phyloP scores from a whole-genome alignment of 2,797 vertebrate genomes.

The Clarias fuscus region DNA sequence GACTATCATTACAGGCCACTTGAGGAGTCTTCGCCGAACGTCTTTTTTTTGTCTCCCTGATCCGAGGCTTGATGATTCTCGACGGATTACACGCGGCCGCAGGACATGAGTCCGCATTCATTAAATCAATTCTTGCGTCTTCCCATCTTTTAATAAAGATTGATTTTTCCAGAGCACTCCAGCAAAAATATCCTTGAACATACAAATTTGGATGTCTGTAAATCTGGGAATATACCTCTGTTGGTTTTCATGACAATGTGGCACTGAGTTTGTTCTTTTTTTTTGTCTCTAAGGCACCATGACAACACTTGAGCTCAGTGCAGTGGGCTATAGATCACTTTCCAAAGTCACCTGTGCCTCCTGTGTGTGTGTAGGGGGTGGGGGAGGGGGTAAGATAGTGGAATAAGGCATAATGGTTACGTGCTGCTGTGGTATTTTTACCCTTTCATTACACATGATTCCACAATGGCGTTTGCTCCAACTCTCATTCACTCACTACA shows the following conservation, averaged over 20 bases:
- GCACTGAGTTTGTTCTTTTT: constrained; percentile 58
- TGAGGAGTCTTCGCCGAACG: constrained; percentile 76
- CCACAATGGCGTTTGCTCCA: constrained; percentile 50
- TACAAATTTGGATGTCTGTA: constrained; percentile 81
- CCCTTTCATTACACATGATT: constrained; percentile 57
- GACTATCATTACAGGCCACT: constrained; percentile 85
- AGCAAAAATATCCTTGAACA: constrained; percentile 75
- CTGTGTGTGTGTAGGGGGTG: constrained; percentile 37
- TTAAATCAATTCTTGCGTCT: constrained; percentile 83
- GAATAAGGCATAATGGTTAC: constrained; percentile 45
- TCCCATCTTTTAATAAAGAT: constrained; percentile 81
- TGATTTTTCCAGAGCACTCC: constrained; percentile 73
- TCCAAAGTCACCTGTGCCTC: constrained; percentile 78
- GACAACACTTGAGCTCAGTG: constrained; percentile 76
- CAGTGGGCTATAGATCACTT: constrained; percentile 71
- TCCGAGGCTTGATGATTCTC: constrained; percentile 79
- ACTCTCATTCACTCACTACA: background rate
- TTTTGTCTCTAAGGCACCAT: constrained; percentile 70
- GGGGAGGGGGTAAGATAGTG: constrained; percentile 26
- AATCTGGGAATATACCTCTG: constrained; percentile 74
- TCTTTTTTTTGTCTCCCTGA: constrained; percentile 75
- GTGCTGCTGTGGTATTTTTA: constrained; percentile 52
- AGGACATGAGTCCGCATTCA: constrained; percentile 85
- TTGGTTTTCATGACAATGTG: constrained; percentile 79
- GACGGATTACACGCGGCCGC: constrained; percentile 80